Base-by-base conservation (phyloP, 2,797 vertebrate species). In the Fundulus diaphanus region DNA sequence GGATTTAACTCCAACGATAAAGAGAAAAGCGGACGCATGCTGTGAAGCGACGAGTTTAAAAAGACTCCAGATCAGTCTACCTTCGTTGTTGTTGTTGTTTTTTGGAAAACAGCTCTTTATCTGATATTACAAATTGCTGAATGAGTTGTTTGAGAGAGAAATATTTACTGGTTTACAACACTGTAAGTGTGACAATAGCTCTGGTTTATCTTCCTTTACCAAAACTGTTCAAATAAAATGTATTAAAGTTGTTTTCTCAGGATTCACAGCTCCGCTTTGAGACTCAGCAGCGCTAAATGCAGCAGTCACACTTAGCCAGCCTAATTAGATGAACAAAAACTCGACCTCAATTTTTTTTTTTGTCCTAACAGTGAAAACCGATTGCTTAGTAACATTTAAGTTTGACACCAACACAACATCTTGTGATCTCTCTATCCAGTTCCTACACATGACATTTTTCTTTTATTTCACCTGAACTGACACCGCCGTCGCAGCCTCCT, bases 391-490 rank as follows among this genome's bases (percentile, higher is more conserved):
- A 37, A 16, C 37, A 68, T 33, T 70, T n/a, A n/a, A n/a, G 11
- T 37, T 27, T 40, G 65, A 69, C 54, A 73, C 37, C 20, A 8
- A 54, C 37, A 48, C n/a, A n/a, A 52, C 29, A 44, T 73, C 56
- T 2, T 27, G 35, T 42, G 56, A 46, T n/a, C 51, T 80, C 40
- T 65, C 35, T 18, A 35, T 71, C 59, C 59, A 66, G n/a, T 49
- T 22, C 22, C 49, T 29, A 48, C 59, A 70, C 6, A 7, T 63
- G 40, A 44, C 59, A n/a, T 63, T 69, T 40, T 54, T 73, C 20
- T 27, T 67, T 72, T 73, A 54, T 61, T n/a, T 72, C 29, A 67
- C 73, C 44, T 69, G 61, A 82, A 77, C 78, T 72, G 74, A 83
- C 31, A 67, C 49, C 12, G 0, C n/a, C 59, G n/a, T 75, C 40